These are phyloP conservation scores for Gallinago paraguaiae DNA, from an alignment of 2,113 vertebrate genomes.

Conservation along the genomic window DNA sequence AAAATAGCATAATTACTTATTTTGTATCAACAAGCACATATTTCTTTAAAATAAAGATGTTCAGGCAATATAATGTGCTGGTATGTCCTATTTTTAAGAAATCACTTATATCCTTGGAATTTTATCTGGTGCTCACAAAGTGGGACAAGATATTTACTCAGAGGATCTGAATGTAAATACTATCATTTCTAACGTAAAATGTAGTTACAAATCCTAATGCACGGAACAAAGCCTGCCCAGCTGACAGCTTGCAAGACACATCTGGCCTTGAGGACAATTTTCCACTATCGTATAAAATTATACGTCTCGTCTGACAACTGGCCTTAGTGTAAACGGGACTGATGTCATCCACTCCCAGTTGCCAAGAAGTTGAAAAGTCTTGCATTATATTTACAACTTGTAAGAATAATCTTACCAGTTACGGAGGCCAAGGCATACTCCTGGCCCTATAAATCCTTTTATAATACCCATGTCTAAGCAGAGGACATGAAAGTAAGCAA, in stretches of 20 bases:
- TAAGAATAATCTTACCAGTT: neutral
- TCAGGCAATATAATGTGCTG: neutral
- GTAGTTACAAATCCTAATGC: neutral
- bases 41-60: neutral
- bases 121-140: neutral
- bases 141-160: neutral
- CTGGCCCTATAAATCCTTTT: neutral
- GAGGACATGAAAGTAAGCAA: constrained; percentile 8
- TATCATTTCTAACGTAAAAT: neutral
- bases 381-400: constrained; percentile 22
- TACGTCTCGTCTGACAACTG: neutral
- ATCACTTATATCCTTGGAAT: fast-evolving
- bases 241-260: neutral
- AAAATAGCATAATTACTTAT: neutral
- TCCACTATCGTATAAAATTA: neutral
- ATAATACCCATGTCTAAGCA: neutral
- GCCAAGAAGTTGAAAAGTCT: constrained; percentile 14
- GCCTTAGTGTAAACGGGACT: neutral
- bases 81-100: neutral
- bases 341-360: neutral
- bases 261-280: constrained; percentile 14
- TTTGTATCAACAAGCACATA: neutral
- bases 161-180: neutral
- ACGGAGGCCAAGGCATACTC: neutral
- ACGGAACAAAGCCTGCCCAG: neutral